Evolutionary conservation across 2,113 vertebrate species (phyloP).

Genomic region (Athene cunicularia): DNA sequence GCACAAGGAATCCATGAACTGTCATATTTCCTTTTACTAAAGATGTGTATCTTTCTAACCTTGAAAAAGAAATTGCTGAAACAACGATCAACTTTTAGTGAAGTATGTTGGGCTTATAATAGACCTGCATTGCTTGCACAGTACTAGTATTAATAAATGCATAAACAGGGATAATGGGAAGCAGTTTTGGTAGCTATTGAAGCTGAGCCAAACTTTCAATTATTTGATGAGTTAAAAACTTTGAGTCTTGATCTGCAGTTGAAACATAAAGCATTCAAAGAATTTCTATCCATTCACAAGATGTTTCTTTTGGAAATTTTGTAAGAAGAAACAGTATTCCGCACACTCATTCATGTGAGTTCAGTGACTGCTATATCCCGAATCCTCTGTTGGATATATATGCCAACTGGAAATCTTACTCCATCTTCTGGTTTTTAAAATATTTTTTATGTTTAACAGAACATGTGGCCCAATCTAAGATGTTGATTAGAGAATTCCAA

Average conservation of each 20-base stretch:
- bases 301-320: neutral
- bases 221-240: neutral
- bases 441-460: neutral
- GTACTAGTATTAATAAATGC: neutral
- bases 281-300: neutral
- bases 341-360: neutral
- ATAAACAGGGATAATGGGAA: neutral
- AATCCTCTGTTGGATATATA: neutral
- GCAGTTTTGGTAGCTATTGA: accelerated
- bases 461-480: neutral
- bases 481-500: neutral
- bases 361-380: neutral
- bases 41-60: neutral
- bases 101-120: neutral
- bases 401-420: accelerated
- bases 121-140: neutral
- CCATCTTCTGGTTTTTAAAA: neutral
- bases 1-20: neutral
- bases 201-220: neutral
- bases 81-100: neutral
- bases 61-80: neutral
- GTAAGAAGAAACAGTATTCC: neutral
- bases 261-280: neutral
- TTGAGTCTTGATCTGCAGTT: neutral
- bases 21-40: neutral